Conservation (phyloP, 2,113 vertebrate species). For the Caretta caretta region DNA sequence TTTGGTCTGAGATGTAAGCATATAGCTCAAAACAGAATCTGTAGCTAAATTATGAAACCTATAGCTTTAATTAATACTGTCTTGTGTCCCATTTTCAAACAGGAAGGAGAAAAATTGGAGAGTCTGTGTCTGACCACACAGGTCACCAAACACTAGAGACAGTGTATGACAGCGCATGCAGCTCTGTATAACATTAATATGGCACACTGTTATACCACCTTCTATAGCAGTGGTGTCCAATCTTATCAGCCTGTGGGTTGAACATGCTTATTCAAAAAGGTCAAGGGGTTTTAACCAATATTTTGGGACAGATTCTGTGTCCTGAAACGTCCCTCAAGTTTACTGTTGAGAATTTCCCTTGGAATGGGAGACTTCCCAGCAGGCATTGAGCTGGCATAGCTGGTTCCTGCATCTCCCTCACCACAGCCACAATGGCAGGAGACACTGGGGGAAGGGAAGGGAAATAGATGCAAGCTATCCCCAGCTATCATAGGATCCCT, state of each 20-base stretch:
- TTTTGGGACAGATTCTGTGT: not conserved
- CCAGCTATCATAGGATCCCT: not conserved
- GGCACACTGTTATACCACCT: not conserved
- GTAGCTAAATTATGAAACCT: constrained; percentile 56
- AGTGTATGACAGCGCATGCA: not conserved
- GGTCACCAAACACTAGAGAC: not conserved
- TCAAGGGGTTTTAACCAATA: not conserved
- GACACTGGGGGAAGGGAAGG: not conserved
- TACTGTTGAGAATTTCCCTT: not conserved
- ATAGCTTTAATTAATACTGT: constrained; percentile 47
- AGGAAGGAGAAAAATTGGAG: not conserved
- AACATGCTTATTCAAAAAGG: not conserved
- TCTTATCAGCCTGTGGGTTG: not conserved
- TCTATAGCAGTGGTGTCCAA: not conserved
- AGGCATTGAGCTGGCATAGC: not conserved
- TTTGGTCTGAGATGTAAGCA: constrained; percentile 41
- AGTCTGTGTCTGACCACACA: not conserved
- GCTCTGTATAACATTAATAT: not conserved
- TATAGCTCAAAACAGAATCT: constrained; percentile 60
- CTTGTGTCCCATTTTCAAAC: not conserved
- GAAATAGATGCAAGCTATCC: accelerated
- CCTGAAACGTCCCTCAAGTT: not conserved
- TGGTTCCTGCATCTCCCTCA: not conserved
- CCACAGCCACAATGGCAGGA: not conserved
- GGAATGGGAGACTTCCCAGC: not conserved